A percentile compares a stretch with the other conserved stretches of the same genome.
These are phyloP conservation scores for Anhinga rufa DNA, from an alignment of 2,113 vertebrate species.

Conservation along the genomic window DNA sequence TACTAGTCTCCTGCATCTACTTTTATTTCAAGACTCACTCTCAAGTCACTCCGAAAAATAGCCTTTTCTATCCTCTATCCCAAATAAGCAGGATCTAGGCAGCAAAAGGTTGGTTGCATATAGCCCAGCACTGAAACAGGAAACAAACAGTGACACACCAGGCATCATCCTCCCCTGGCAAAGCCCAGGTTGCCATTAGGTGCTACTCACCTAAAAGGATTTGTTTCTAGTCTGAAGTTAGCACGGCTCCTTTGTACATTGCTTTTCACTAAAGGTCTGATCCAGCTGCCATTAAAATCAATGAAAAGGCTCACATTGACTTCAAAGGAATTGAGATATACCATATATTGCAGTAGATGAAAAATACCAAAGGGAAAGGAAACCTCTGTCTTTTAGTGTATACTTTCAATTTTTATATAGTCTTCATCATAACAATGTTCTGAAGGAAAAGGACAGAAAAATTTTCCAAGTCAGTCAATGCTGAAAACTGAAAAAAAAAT, in stretches of 20 bases:
- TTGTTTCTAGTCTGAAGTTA: slow-evolving; percentile 44
- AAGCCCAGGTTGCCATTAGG: neutral
- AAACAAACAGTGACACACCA: neutral
- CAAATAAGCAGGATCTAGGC: neutral
- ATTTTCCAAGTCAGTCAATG: neutral
- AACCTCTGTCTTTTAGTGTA: neutral
- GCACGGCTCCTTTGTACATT: neutral
- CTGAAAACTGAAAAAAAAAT: neutral
- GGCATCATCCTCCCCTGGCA: neutral
- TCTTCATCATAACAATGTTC: neutral
- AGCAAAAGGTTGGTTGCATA: neutral
- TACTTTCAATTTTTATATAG: neutral
- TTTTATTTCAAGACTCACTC: slow-evolving; percentile 36
- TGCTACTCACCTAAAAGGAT: slow-evolving; percentile 16
- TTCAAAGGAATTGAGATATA: slow-evolving; percentile 24
- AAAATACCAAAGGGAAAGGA: slow-evolving; percentile 37
- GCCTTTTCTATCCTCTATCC: neutral
- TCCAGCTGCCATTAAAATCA: slow-evolving; percentile 57
- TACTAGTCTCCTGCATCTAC: neutral
- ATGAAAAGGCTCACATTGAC: slow-evolving; percentile 50
- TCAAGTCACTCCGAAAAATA: neutral
- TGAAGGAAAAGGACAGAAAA: neutral
- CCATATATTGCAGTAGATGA: neutral
- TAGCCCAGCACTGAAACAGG: neutral
- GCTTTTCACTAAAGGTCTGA: slow-evolving; percentile 48